Percentiles rank a stretch among this genome's conserved stretches.
Evolutionary conservation across 2,113 vertebrate species (phyloP).

Genomic region (Rhinolophus ferrumequinum): DNA sequence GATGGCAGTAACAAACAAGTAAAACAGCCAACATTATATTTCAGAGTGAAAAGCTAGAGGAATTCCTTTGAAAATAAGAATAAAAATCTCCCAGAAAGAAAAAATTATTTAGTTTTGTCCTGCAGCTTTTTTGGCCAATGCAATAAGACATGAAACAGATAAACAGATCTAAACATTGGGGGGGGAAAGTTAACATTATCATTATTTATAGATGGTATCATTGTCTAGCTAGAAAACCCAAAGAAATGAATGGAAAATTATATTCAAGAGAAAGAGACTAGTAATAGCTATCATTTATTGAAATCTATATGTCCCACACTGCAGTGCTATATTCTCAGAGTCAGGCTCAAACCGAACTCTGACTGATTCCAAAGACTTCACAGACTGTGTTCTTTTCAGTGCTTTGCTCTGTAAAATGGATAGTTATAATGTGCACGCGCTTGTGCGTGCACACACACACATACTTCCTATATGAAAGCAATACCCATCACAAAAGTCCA

Average conservation of each 20-base stretch:
- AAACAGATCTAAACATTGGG: not conserved
- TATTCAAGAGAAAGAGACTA: not conserved
- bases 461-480: not conserved
- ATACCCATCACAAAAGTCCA: not conserved
- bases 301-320: not conserved
- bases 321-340: not conserved
- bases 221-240: not conserved
- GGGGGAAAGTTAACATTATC: not conserved
- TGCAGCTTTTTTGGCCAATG: not conserved
- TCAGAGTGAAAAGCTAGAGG: not conserved
- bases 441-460: not conserved
- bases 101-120: not conserved
- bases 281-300: not conserved
- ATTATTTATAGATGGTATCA: not conserved
- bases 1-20: no score
- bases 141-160: constrained; percentile 16
- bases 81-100: not conserved
- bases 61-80: constrained; percentile 34
- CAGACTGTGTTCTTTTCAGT: not conserved
- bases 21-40: no score
- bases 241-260: not conserved
- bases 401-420: not conserved
- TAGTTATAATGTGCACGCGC: not conserved
- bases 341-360: not conserved
- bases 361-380: not conserved